Percentiles rank a stretch among this genome's conserved stretches.
Evolutionary conservation across 2,888 invertebrate species (phyloP).

Genomic region (Melitaea athalia): DNA sequence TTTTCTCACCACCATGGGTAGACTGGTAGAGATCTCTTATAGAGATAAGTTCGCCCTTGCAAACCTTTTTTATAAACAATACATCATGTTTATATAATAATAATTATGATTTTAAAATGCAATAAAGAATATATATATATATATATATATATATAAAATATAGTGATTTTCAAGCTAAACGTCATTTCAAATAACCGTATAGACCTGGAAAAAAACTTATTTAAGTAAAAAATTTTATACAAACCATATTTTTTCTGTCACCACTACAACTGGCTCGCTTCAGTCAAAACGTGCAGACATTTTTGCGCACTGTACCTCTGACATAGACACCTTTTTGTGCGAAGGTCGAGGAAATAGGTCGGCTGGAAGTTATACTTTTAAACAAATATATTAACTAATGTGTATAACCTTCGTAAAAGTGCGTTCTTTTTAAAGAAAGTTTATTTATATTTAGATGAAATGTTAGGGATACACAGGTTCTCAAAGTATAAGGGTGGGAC

Average conservation of each 20-base stretch:
- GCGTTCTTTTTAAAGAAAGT: neutral
- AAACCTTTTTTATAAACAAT: no score
- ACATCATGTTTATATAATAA: no score
- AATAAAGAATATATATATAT: no score
- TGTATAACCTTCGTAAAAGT: neutral
- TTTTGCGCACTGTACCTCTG: conserved; percentile 72
- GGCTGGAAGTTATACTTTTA: conserved; percentile 37
- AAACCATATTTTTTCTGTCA: conserved; percentile 43
- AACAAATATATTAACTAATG: conserved; percentile 9
- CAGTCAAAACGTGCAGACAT: conserved; percentile 68
- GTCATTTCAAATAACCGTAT: no score
- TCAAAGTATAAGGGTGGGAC: neutral
- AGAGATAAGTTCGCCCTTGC: no score
- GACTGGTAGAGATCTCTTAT: no score
- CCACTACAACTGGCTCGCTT: conserved; percentile 59
- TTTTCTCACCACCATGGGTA: no score
- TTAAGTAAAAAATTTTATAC: neutral
- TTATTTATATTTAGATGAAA: neutral
- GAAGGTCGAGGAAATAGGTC: conserved; percentile 44
- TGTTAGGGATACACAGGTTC: neutral
- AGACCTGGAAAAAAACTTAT: no score
- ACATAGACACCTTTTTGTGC: conserved; percentile 73
- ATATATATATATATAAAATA: no score
- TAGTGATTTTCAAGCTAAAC: no score
- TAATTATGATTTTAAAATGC: no score